These are phyloP conservation scores for Germaria angustata DNA, from an alignment of 2,888 invertebrate genomes.

Conservation along the genomic window DNA sequence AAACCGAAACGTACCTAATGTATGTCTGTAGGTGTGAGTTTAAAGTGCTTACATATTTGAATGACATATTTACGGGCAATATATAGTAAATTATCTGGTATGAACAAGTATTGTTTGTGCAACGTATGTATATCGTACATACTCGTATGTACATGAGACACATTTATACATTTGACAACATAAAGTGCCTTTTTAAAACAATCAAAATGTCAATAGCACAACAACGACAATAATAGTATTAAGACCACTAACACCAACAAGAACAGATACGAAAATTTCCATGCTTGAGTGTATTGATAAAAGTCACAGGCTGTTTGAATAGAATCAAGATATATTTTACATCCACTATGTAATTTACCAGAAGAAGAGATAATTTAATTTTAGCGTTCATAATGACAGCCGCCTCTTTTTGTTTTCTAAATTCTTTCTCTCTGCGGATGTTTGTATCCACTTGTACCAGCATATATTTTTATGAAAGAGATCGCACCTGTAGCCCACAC, in stretches of 20 bases:
- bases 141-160: conserved; percentile 30
- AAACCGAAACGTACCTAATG: too few species aligned
- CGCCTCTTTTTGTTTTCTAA: too few species aligned
- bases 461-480: too few species aligned
- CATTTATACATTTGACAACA: conserved; percentile 47
- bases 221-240: neutral
- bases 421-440: too few species aligned
- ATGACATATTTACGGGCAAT: neutral
- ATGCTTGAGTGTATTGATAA: neutral
- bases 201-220: conserved; percentile 49
- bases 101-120: neutral
- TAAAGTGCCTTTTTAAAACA: conserved; percentile 64
- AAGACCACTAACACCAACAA: conserved; percentile 24
- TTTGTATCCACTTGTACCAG: too few species aligned
- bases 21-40: too few species aligned
- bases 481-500: too few species aligned
- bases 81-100: neutral
- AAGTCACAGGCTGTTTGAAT: neutral
- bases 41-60: neutral
- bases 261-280: conserved; percentile 6
- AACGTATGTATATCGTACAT: neutral
- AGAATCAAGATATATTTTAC: too few species aligned
- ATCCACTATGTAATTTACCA: too few species aligned
- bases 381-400: too few species aligned
- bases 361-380: too few species aligned